Evolutionary conservation across 53 echinoderm and acorn worm species (phyloP), one percentile per base, ranked within the genome.

Genomic region (Stichopus horrens): DNA sequence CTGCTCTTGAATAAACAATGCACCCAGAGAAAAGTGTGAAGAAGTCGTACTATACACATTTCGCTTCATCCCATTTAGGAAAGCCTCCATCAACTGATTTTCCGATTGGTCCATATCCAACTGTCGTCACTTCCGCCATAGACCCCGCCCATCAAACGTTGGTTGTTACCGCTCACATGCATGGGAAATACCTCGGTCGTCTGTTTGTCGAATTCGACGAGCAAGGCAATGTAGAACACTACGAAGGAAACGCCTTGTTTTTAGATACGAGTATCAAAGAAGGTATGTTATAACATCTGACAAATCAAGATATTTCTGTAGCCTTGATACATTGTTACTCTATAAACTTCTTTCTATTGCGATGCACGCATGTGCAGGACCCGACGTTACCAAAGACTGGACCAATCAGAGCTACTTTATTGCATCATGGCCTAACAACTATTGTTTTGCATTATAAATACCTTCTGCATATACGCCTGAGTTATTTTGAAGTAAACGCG

Each of bases 71-170:
- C 84, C 54, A 53, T 76, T 7, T 77, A 96, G 97, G 97, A 54
- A 71, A 73, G 9, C 93, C 97, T 57, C 97, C 97, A 23, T 83
- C 90, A 5, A 78, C 55, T 0, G 94, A 96, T 58, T 77, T 21
- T 63, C 93, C 95, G 7, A 58, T 58, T 52, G 97, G 91, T 10
- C 79, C 65, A 1, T 96, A 95, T 53, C 97, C 97, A 18, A 79
- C 89, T 9, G 90, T 95, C 5, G 88, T 93, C 19, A 79, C 91
- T 14, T 86, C 86, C 22, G 73, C 56, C 21, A n/a, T 56, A n/a
- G 76, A 84, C 11, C 57, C 63, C 16, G 58, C 74, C 21, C 80
- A 80, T 52, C 53, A 80, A 16, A 82, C 74, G 11, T 37, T 89
- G 22, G 66, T 90, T 10, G 90, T 90, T 9, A 57, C 54, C 4